Evolutionary conservation across 1,140 invertebrate species (phyloP), one percentile per base, ranked within the genome.

Genomic region (Glomeris maerens): DNA sequence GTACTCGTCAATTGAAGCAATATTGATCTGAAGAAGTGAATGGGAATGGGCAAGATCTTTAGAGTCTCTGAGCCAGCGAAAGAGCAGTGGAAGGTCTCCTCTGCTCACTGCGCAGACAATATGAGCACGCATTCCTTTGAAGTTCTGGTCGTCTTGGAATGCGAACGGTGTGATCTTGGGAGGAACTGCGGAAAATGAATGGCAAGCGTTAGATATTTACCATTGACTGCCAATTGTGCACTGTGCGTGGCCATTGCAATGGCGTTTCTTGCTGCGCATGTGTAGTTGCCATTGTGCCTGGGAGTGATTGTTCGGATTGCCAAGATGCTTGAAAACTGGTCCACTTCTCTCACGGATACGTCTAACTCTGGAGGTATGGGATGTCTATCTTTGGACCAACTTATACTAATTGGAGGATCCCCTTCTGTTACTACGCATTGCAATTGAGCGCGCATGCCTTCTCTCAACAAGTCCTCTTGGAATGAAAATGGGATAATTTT

Each of bases 371-470:
- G 10, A 13, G 10, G 10, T 17, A 36, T 17, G 17, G 31, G 31
- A 13, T 36, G 31, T 17, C 31, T 17, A 36, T 36, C 31, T 36
- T 36, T 36, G 10, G 17, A 36, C 31, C 31, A 36, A 10, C 17
- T 17, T 13, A 36, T 36, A 17, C 10, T 67, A 62, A 77, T 65
- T 20, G 74, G 75, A 42, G 69, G 66, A 60, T 77, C 75, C 21
- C 75, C 75, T 58, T 76, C 71, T 59, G 73, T 75, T 50, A 78
- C 72, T 23, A 73, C 76, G 66, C 84, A 88, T 13, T 75, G 77
- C 17, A 86, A 66, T 27, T 78, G 78, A 2, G 78, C 78, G 50
- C 78, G 74, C 60, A 83, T 79, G 38, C 80, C 81, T 54, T 80
- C 77, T 65, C 80, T 77, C 17, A 36, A 36, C 3, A 81, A 64